Conservation (phyloP, 2,113 vertebrate species). For the Datnioides undecimradiatus region DNA sequence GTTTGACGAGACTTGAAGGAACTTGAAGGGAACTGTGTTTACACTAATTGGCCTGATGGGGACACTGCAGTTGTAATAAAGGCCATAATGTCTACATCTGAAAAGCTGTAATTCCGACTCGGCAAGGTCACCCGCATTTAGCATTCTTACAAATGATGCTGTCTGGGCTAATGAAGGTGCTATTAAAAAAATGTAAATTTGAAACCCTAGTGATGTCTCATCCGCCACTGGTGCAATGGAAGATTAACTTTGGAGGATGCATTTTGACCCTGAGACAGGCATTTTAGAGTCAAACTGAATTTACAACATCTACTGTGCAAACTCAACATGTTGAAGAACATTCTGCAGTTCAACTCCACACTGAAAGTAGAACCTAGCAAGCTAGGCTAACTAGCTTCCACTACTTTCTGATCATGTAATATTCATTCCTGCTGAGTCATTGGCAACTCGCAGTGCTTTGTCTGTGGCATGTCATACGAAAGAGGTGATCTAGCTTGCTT, state of each 20-base stretch:
- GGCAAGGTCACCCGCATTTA: slow-evolving; percentile 21
- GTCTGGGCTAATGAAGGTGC: slow-evolving; percentile 9
- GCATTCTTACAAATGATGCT: slow-evolving; percentile 5
- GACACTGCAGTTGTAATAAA: neutral
- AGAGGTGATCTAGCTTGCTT: neutral
- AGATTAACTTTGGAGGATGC: neutral
- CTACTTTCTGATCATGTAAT: no score
- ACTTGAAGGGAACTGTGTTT: slow-evolving; percentile 1
- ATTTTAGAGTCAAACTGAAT: neutral
- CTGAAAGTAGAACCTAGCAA: no score
- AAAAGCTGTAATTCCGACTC: slow-evolving; percentile 8
- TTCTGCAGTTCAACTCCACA: no score
- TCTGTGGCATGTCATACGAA: neutral
- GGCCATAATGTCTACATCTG: neutral
- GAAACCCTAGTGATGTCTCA: slow-evolving; percentile 1
- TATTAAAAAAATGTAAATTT: slow-evolving; percentile 37
- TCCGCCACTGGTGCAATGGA: neutral
- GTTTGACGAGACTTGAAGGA: slow-evolving; percentile 14
- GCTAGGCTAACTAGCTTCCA: no score
- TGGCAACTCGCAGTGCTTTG: neutral
- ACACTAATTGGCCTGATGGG: slow-evolving; percentile 7
- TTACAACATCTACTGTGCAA: neutral
- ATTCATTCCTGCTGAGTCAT: no score
- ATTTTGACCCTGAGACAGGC: neutral
- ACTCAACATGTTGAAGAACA: no score